phyloP scores from a whole-genome alignment of 2,113 vertebrate genomes.

The Antigone vipio region DNA sequence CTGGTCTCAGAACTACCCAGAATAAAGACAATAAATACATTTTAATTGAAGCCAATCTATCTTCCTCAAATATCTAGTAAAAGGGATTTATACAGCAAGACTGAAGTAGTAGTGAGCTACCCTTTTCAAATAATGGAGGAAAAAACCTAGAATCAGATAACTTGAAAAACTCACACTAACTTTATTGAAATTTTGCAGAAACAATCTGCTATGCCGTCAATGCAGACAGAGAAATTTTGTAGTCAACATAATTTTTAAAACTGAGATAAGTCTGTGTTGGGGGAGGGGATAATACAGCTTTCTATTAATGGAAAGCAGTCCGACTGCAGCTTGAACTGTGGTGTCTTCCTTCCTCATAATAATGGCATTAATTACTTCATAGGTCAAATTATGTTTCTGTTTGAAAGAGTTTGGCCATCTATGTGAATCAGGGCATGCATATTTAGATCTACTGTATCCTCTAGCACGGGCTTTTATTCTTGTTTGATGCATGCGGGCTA shows the following conservation, averaged over 20 bases:
- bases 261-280: neutral
- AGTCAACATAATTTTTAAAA: neutral
- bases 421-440: neutral
- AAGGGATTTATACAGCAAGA: neutral
- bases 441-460: slow-evolving; percentile 22
- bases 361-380: slow-evolving; percentile 47
- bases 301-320: slow-evolving; percentile 53
- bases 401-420: neutral
- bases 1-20: neutral
- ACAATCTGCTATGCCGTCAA: neutral
- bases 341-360: slow-evolving; percentile 35
- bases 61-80: neutral
- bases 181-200: neutral
- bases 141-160: neutral
- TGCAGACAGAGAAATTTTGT: neutral
- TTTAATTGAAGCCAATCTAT: neutral
- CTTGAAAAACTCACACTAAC: neutral
- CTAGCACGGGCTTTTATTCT: neutral
- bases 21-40: neutral
- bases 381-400: slow-evolving; percentile 26
- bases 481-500: slow-evolving; percentile 12
- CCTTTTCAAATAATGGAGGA: neutral
- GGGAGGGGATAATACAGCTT: slow-evolving; percentile 22
- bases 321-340: slow-evolving; percentile 13
- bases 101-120: neutral